Evolutionary conservation across 2,888 invertebrate species (phyloP).

Genomic region (Lasioglossum pauxillum): DNA sequence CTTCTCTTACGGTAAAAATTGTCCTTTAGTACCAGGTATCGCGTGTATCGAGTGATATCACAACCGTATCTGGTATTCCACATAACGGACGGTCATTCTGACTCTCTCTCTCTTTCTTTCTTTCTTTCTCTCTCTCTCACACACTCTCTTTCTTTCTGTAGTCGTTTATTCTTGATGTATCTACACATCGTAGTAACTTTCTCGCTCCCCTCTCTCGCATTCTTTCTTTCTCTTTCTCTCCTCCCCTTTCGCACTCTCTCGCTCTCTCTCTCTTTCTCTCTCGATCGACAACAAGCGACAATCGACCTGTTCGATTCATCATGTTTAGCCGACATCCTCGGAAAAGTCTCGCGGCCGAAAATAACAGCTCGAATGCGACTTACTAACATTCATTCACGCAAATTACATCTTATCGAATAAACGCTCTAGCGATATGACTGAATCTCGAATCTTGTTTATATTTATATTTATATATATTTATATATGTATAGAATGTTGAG

Average conservation of each 20-base stretch:
- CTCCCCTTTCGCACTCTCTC: conserved; percentile 34
- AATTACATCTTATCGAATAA: conserved; percentile 51
- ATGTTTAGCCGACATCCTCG: conserved; percentile 27
- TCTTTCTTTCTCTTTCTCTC: conserved; percentile 17
- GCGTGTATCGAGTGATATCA: conserved; percentile 31
- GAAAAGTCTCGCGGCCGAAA: conserved; percentile 14
- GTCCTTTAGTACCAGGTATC: conserved; percentile 11
- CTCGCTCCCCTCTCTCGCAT: no score
- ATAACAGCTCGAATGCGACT: conserved; percentile 33
- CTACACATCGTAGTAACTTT: no score
- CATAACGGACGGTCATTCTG: conserved; percentile 38
- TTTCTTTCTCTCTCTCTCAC: not conserved
- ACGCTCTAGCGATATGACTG: conserved; percentile 53
- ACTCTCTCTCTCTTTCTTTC: conserved; percentile 10
- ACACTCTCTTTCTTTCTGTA: not conserved
- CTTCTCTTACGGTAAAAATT: not conserved
- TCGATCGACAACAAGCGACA: conserved; percentile 30
- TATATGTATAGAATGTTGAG: conserved; percentile 26
- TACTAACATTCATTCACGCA: conserved; percentile 35
- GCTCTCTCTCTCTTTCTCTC: conserved; percentile 27
- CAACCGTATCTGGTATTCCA: conserved; percentile 27
- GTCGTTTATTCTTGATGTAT: no score
- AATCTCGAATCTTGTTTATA: conserved; percentile 27
- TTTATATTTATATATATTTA: conserved; percentile 8
- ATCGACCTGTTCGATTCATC: conserved; percentile 40